phyloP scores from a whole-genome alignment of 2,888 invertebrate species.

The Noctua janthina region DNA sequence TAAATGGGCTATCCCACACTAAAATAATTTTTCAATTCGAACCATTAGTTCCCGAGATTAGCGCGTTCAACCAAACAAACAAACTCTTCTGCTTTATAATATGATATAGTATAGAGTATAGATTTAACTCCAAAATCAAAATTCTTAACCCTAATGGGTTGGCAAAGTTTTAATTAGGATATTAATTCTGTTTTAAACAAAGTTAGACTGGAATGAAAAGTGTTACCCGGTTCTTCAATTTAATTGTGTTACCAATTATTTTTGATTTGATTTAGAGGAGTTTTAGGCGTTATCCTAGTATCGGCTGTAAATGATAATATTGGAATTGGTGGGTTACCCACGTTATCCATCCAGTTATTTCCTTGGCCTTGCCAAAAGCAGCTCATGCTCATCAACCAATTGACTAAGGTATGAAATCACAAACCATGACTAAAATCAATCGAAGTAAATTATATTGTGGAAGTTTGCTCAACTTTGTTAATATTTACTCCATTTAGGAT shows the following conservation, averaged over 20 bases:
- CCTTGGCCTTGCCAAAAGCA: not conserved
- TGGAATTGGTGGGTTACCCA: not conserved
- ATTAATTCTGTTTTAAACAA: slow-evolving; percentile 39
- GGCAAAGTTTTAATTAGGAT: slow-evolving; percentile 34
- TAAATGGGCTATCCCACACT: no score
- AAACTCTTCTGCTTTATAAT: no score
- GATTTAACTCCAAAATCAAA: slow-evolving; percentile 6
- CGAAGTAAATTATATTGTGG: slow-evolving; percentile 4
- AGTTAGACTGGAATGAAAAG: slow-evolving; percentile 27
- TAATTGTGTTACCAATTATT: slow-evolving; percentile 32
- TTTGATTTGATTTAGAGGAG: slow-evolving; percentile 16
- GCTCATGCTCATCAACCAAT: not conserved
- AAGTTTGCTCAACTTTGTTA: slow-evolving; percentile 13
- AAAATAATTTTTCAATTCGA: no score
- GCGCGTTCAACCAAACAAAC: no score
- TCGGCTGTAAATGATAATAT: not conserved
- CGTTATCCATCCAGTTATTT: not conserved
- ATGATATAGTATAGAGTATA: no score
- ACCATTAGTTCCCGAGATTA: no score
- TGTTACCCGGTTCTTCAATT: slow-evolving; percentile 6
- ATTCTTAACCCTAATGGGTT: slow-evolving; percentile 22
- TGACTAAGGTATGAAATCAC: not conserved
- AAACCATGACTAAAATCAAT: not conserved
- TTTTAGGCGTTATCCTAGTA: not conserved
- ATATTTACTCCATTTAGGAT: slow-evolving; percentile 14